Conservation (phyloP, 2,797 vertebrate genomes). For the Sarcophilus harrisii region DNA sequence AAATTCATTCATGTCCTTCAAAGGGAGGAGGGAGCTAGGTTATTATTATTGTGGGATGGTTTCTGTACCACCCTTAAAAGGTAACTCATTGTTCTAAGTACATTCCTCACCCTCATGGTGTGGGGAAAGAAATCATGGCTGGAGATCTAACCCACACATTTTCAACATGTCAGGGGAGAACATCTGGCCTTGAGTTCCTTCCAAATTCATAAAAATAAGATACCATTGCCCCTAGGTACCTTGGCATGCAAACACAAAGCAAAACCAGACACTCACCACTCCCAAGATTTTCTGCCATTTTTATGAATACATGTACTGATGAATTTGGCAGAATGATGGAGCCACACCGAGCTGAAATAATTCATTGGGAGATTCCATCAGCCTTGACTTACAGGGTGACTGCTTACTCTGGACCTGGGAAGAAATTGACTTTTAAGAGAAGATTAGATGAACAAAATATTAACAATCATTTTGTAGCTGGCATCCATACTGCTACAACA, state of each 20-base stretch:
- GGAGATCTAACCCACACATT: constrained; percentile 38
- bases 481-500: not conserved
- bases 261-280: constrained; percentile 7
- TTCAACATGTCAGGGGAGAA: constrained; percentile 30
- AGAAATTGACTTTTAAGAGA: not conserved
- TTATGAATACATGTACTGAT: constrained; percentile 37
- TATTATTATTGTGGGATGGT: constrained; percentile 22
- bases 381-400: not conserved
- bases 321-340: constrained; percentile 39
- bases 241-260: not conserved
- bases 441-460: not conserved
- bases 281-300: constrained; percentile 35
- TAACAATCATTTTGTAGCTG: not conserved
- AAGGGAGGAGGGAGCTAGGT: not conserved
- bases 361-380: not conserved
- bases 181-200: constrained; percentile 38
- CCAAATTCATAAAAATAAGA: constrained; percentile 51
- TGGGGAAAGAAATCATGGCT: constrained; percentile 47
- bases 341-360: not conserved
- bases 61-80: constrained; percentile 11
- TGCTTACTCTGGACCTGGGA: constrained; percentile 3
- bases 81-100: constrained; percentile 47
- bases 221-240: constrained; percentile 14
- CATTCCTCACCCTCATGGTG: constrained; percentile 30
- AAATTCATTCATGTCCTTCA: not conserved